phyloP scores from a whole-genome alignment of 2,888 invertebrate species.

The Himalopsyche tibetana region DNA sequence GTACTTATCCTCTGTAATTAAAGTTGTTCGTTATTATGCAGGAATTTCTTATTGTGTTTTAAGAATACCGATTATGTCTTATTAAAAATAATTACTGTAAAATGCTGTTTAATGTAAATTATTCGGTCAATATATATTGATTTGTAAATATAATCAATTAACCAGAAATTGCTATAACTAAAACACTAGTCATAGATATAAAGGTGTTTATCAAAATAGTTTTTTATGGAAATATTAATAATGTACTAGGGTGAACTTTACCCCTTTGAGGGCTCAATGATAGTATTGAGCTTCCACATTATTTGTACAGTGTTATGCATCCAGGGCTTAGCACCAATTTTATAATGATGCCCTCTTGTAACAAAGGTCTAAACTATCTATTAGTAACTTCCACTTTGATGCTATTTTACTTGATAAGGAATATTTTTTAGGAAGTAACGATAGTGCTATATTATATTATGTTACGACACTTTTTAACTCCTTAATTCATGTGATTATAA shows the following conservation, averaged over 20 bases:
- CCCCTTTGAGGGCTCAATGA: neutral
- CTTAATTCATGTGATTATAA: neutral
- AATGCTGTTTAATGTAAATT: neutral
- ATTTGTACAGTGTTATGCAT: slow-evolving; percentile 38
- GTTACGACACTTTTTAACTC: neutral
- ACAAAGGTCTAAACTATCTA: slow-evolving; percentile 39
- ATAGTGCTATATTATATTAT: neutral
- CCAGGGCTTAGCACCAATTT: slow-evolving; percentile 42
- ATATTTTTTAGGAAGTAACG: slow-evolving; percentile 19
- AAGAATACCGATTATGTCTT: slow-evolving; percentile 37
- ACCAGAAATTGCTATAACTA: slow-evolving; percentile 28
- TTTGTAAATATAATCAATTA: slow-evolving; percentile 42
- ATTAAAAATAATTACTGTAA: slow-evolving; percentile 26
- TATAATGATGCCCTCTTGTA: slow-evolving; percentile 35
- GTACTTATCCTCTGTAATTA: neutral
- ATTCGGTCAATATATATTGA: slow-evolving; percentile 3
- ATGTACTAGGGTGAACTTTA: slow-evolving; percentile 22
- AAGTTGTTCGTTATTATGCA: slow-evolving; percentile 7
- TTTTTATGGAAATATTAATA: slow-evolving; percentile 19
- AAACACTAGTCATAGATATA: slow-evolving; percentile 43
- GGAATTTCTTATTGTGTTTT: neutral
- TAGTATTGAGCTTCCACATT: neutral
- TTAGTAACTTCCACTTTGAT: slow-evolving; percentile 31
- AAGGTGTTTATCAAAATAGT: slow-evolving; percentile 40
- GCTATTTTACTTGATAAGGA: slow-evolving; percentile 18